Evolutionary conservation across 2,888 invertebrate genomes (phyloP).

Genomic region (Piscicola geometra): DNA sequence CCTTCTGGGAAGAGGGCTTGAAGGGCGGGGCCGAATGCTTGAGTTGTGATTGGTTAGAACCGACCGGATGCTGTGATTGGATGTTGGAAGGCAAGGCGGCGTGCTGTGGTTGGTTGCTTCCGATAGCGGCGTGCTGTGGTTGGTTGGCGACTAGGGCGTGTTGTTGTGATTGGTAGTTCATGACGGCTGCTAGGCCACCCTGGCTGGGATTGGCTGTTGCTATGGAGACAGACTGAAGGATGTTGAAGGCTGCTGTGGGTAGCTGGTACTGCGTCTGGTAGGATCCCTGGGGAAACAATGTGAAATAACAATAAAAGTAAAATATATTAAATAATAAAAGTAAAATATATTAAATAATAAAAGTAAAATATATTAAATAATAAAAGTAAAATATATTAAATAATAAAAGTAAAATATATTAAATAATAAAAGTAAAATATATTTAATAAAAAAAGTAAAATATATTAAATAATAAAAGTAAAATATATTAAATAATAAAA

Average conservation of each 20-base stretch:
- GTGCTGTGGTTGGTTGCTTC: slow-evolving; percentile 9
- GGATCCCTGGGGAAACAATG: slow-evolving; percentile 18
- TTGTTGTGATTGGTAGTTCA: slow-evolving; percentile 36
- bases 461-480: too few relatives aligned
- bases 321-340: neutral
- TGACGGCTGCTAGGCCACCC: slow-evolving; percentile 23
- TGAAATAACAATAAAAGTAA: neutral
- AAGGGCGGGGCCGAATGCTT: slow-evolving; percentile 44
- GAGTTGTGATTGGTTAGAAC: slow-evolving; percentile 41
- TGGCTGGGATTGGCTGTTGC: slow-evolving; percentile 13
- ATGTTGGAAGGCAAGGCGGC: slow-evolving; percentile 14
- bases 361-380: neutral
- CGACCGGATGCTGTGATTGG: slow-evolving; percentile 33
- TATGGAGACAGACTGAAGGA: slow-evolving; percentile 26
- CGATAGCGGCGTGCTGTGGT: slow-evolving; percentile 20
- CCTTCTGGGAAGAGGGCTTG: slow-evolving; percentile 42
- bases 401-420: too few relatives aligned
- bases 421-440: too few relatives aligned
- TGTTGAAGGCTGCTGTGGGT: slow-evolving; percentile 26
- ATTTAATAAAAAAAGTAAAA: too few relatives aligned
- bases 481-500: too few relatives aligned
- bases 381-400: too few relatives aligned
- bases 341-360: neutral
- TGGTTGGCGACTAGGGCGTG: slow-evolving; percentile 38
- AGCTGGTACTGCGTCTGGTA: slow-evolving; percentile 36